These are phyloP conservation scores for Smithornis capensis DNA, from an alignment of 2,113 vertebrate species.

Conservation along the genomic window DNA sequence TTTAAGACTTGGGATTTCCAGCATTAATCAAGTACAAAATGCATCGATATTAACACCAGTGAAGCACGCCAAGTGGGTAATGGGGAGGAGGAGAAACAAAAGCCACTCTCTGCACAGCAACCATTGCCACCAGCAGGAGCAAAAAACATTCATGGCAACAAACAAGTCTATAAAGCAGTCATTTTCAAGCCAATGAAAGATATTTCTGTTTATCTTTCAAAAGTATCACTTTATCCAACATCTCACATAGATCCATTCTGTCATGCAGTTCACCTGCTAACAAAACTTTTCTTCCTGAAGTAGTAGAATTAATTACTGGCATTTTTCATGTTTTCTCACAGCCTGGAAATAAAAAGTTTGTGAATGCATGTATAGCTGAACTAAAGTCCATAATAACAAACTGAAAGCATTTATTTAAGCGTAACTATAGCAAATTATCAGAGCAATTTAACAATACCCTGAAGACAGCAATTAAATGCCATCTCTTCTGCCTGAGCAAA, in stretches of 20 bases:
- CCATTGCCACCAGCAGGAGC: not conserved
- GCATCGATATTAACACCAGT: not conserved
- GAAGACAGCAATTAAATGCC: constrained; percentile 48
- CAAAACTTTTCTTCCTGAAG: not conserved
- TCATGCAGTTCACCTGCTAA: not conserved
- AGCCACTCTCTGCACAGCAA: not conserved
- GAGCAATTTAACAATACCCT: constrained; percentile 48
- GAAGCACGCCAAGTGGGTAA: not conserved
- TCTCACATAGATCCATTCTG: not conserved
- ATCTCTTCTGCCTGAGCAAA: constrained; percentile 46
- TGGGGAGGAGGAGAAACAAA: not conserved
- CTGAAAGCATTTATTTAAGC: constrained; percentile 54
- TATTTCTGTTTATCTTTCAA: not conserved
- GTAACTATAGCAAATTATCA: constrained; percentile 45
- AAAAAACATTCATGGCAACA: not conserved
- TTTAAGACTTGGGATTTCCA: constrained; percentile 8
- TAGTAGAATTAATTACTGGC: not conserved
- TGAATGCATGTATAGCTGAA: too few species aligned
- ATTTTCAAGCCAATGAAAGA: not conserved
- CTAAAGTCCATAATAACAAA: constrained; percentile 31
- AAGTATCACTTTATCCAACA: not conserved
- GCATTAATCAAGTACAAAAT: constrained; percentile 5
- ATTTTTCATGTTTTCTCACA: not conserved
- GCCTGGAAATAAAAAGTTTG: constrained; percentile 36
- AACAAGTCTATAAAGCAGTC: not conserved